These are phyloP conservation scores for Gerris lacustris DNA, from an alignment of 2,888 invertebrate genomes.

Conservation along the genomic window DNA sequence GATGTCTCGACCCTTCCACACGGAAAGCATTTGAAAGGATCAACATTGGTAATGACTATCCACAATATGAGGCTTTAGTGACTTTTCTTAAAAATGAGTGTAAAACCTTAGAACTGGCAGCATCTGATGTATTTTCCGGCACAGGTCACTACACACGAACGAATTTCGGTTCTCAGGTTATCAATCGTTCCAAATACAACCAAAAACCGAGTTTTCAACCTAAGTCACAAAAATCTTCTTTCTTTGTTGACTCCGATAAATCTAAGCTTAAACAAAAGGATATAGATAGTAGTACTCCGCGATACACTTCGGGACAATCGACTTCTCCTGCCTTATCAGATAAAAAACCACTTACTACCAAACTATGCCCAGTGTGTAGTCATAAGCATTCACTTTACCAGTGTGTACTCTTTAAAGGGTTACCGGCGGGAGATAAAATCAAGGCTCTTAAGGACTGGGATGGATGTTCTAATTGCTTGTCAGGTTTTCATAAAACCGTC, in stretches of 20 bases:
- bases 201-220: neutral
- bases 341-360: neutral
- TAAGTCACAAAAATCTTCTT: neutral
- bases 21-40: constrained; percentile 15
- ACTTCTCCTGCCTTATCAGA: neutral
- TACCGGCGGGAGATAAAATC: neutral
- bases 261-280: neutral
- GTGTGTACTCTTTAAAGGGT: constrained; percentile 4
- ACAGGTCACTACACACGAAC: too few species aligned
- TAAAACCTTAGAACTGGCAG: constrained; percentile 11
- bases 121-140: neutral
- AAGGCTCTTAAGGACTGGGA: constrained; percentile 10
- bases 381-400: constrained; percentile 4
- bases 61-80: constrained; percentile 13
- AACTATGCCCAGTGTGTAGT: neutral
- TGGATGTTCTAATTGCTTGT: constrained; percentile 14
- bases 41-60: constrained; percentile 11
- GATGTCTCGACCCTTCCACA: constrained; percentile 13
- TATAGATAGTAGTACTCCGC: neutral
- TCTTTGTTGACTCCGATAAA: neutral
- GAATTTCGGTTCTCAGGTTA: too few species aligned
- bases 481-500: constrained; percentile 7
- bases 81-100: constrained; percentile 12
- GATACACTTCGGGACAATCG: neutral
- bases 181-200: too few species aligned